Base-by-base conservation (phyloP, 1,140 invertebrate genomes). In the Prorops nasuta region DNA sequence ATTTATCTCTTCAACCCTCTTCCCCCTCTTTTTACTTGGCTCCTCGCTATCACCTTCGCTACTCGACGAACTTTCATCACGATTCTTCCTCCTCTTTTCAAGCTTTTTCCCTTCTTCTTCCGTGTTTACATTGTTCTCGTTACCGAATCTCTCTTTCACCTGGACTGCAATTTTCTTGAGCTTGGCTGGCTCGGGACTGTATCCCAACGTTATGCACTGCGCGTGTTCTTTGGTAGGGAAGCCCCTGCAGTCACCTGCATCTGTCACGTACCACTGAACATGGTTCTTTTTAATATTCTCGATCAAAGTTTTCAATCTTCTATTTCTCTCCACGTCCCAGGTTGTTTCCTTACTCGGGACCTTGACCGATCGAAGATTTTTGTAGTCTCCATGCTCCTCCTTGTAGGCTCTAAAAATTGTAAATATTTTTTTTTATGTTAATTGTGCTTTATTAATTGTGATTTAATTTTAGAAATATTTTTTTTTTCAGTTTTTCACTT, bases 291-390 rank as follows among this genome's bases (percentile, higher is more conserved):
- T 67, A 7, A 73, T 61, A 14, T 63, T 62, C 8, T 51, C 59
- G 4, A 52, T 44, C 14, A 72, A 51, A 12, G 46, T 39, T 21
- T 67, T 73, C 18, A 76, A 28, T 7, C 55, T 56, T 19, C 50
- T 60, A 41, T 77, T 77, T 10, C 74, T 60, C 18, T 74, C 67
- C 2, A 77, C 61, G 21, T 76, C 74, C 74, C 72, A 77, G 0
- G 74, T 77, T 2, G 58, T 60, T 4, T 56, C 54, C 2, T 41
- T 49, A 18, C 51, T 52, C 3, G 50, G 20, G 1, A 54, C 52
- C 45, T 68, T 73, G 3, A 56, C 60, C 1, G 46, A 31, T 0
- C 74, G 64, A 16, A 77, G 34, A 34, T 52, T 40, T 28, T 73
- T 72, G 35, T 71, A 60, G 35, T 73, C 70, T 0, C 71, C 72